Conservation (phyloP, 2,888 invertebrate genomes). For the Euplexia lucipara region DNA sequence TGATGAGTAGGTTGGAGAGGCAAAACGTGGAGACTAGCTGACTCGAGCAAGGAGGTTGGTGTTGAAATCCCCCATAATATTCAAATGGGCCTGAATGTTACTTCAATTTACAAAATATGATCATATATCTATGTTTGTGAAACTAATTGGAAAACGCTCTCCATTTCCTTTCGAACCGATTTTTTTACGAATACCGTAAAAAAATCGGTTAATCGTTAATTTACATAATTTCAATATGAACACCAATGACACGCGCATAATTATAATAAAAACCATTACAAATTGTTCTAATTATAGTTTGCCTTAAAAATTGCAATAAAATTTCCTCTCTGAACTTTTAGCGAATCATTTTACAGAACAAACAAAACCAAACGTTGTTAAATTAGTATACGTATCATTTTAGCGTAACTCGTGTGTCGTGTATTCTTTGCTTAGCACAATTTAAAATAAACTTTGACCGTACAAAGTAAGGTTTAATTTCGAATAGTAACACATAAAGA, state of each 20-base stretch:
- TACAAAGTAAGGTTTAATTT: conserved; percentile 20
- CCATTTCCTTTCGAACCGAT: too few relatives aligned
- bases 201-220: background rate
- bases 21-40: too few relatives aligned
- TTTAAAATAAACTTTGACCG: background rate
- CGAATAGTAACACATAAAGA: conserved; percentile 24
- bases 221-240: conserved; percentile 9
- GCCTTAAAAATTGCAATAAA: conserved; percentile 24
- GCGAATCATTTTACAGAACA: background rate
- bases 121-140: too few relatives aligned
- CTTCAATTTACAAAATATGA: too few relatives aligned
- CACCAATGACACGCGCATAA: conserved; percentile 16
- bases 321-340: conserved; percentile 33
- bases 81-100: too few relatives aligned
- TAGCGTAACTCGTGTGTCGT: background rate
- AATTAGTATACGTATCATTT: background rate
- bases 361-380: conserved; percentile 16
- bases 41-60: too few relatives aligned
- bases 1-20: too few relatives aligned
- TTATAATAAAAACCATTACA: conserved; percentile 28
- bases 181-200: too few relatives aligned
- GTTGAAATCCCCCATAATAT: too few relatives aligned
- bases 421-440: background rate
- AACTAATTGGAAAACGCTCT: too few relatives aligned
- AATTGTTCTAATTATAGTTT: conserved; percentile 37